These are phyloP conservation scores for Synergus japonicus DNA, from an alignment of 2,888 invertebrate species.

Conservation along the genomic window DNA sequence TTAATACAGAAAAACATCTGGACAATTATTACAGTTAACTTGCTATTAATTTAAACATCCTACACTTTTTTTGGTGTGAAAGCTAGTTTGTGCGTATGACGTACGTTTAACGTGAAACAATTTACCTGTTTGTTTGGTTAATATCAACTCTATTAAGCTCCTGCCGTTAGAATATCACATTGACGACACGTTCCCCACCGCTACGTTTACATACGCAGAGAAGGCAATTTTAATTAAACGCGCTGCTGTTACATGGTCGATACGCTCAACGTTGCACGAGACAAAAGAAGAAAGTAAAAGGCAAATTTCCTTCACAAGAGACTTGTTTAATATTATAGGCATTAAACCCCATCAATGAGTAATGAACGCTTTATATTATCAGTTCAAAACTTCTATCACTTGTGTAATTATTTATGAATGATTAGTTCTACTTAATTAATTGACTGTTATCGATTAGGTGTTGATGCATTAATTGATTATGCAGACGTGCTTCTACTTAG, in stretches of 20 bases:
- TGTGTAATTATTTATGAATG: background rate
- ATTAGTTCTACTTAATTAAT: background rate
- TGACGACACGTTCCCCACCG: conserved; percentile 33
- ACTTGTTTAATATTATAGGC: background rate
- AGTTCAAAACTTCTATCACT: background rate
- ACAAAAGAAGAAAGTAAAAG: conserved; percentile 26
- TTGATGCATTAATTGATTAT: background rate
- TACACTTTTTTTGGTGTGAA: background rate
- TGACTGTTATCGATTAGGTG: background rate
- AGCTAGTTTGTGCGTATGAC: background rate
- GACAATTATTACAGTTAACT: background rate
- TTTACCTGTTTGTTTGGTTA: conserved; percentile 62
- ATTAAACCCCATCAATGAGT: background rate
- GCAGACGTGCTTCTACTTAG: too few relatives aligned
- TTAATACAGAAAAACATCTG: background rate
- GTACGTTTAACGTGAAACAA: conserved; percentile 59
- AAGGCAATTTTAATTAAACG: conserved; percentile 37
- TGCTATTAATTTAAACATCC: background rate
- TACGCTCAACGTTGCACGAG: conserved; percentile 1
- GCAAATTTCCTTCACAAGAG: conserved; percentile 2
- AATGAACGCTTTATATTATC: background rate
- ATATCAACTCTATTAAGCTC: conserved; percentile 65
- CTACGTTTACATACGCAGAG: conserved; percentile 27
- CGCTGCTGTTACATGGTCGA: conserved; percentile 31
- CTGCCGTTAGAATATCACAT: conserved; percentile 60